Base-by-base conservation (phyloP, 2,113 vertebrate genomes). In the Oxyura jamaicensis region DNA sequence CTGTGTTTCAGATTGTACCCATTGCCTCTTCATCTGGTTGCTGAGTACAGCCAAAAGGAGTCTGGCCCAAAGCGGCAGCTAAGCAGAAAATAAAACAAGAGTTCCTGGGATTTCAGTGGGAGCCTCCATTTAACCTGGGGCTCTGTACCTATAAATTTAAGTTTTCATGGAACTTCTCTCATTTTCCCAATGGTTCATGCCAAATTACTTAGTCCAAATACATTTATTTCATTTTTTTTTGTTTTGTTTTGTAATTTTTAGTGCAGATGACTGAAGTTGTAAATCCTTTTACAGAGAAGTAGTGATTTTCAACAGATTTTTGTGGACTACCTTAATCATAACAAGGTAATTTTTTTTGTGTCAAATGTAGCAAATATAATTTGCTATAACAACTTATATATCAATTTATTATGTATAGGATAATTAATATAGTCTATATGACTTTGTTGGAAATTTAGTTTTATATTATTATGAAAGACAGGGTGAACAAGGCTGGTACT, bases 181-280 rank as follows among this genome's bases (percentile, higher is more conserved):
- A n/a, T 89, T 80, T 35, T 44, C 48, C 39, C 13, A 86, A 23
- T 0, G 14, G 14, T 63, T 63, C 59, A 55, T 76, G 72, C 17
- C n/a, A 72, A 80, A 81, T 53, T 21, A 80, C 19, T 14, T 58
- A 62, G 10, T 20, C 15, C 6, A 86, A 79, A 83, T 15, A 67
- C 25, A 36, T 67, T 52, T 71, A 2, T 44, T 66, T 39, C 53
- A 80, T 80, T 76, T 48, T 21, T 80, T 55, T 21, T 80, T 55
- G 21, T 48, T 48, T 67, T 55, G 84, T 11, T 41, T 41, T 41
- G 9, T 41, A 39, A 36, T 73, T 65, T 83, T 80, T 52, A 56
- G 3, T 16, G 31, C 1, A 36, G 36, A 36, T 4, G 14, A 22
- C 50, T 62, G 5, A 87, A 84, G 42, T n/a, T 0, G 3, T 5